Conservation (phyloP, 2,113 vertebrate species). For the Cynocephalus volans region DNA sequence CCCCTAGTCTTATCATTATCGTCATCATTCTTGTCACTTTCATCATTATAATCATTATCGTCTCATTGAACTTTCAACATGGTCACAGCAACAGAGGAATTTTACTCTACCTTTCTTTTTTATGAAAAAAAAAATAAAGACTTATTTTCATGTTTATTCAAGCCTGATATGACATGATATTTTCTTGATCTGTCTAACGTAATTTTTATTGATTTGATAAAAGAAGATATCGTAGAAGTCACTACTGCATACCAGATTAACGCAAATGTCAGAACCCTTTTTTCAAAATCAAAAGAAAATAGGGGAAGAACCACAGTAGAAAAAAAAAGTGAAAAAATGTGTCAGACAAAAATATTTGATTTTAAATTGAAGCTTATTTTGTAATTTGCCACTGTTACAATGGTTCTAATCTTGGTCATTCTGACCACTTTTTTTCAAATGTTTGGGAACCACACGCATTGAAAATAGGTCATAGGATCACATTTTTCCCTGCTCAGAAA, state of each 20-base stretch:
- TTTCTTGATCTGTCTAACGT: neutral
- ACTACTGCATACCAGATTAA: neutral
- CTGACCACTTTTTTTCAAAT: conserved; percentile 47
- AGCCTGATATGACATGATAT: neutral
- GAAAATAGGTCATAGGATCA: neutral
- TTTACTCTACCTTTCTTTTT: neutral
- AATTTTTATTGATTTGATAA: neutral
- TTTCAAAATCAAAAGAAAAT: neutral
- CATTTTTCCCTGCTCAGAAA: neutral
- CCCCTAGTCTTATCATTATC: neutral
- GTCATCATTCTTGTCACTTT: no score
- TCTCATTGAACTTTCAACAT: neutral
- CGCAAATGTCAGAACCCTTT: neutral
- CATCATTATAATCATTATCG: neutral
- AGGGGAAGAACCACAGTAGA: neutral
- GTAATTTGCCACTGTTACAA: neutral
- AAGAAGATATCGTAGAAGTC: neutral
- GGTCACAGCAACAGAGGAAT: neutral
- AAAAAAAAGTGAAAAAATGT: neutral
- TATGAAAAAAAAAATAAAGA: neutral
- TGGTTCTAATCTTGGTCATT: neutral
- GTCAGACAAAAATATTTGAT: neutral
- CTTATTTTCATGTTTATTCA: neutral
- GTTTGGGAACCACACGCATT: neutral
- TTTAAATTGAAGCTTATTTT: neutral